A percentile compares a stretch with the other conserved stretches of the same genome.
phyloP scores from a whole-genome alignment of 1,140 invertebrate species.

The Ruditapes philippinarum region DNA sequence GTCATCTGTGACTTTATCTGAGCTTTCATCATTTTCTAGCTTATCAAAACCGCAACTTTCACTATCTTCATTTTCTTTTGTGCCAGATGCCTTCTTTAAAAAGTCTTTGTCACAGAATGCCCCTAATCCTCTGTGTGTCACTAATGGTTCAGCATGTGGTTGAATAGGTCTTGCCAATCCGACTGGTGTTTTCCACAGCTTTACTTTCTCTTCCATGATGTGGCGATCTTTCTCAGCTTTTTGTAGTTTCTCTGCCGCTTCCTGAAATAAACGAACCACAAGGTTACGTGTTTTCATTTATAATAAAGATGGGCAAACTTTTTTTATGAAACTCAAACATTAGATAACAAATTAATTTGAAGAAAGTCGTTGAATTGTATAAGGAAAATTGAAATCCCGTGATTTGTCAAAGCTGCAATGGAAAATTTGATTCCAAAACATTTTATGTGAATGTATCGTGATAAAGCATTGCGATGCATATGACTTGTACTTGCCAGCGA shows the following conservation, averaged over 20 bases:
- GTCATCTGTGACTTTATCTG: neutral
- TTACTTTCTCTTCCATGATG: conserved; percentile 61
- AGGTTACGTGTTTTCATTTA: too few species aligned
- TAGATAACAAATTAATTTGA: too few species aligned
- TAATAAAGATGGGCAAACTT: too few species aligned
- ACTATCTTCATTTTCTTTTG: neutral
- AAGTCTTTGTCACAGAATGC: conserved; percentile 60
- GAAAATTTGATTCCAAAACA: too few species aligned
- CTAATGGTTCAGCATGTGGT: conserved; percentile 17
- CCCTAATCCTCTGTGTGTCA: conserved; percentile 54
- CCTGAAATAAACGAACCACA: conserved; percentile 13
- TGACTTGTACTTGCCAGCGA: too few species aligned
- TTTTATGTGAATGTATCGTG: too few species aligned
- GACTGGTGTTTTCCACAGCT: conserved; percentile 59
- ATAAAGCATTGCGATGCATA: too few species aligned
- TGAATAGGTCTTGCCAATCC: conserved; percentile 56
- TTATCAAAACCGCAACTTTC: neutral
- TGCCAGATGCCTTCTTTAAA: neutral
- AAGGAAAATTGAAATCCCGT: too few species aligned
- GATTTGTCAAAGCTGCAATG: too few species aligned
- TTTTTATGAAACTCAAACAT: too few species aligned
- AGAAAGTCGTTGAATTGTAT: too few species aligned
- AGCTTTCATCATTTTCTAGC: neutral
- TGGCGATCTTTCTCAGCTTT: conserved; percentile 59
- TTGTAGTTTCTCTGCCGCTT: conserved; percentile 56